Evolutionary conservation across 64 coral and sea anemone genomes (phyloP).

Genomic region (Orbicella faveolata): DNA sequence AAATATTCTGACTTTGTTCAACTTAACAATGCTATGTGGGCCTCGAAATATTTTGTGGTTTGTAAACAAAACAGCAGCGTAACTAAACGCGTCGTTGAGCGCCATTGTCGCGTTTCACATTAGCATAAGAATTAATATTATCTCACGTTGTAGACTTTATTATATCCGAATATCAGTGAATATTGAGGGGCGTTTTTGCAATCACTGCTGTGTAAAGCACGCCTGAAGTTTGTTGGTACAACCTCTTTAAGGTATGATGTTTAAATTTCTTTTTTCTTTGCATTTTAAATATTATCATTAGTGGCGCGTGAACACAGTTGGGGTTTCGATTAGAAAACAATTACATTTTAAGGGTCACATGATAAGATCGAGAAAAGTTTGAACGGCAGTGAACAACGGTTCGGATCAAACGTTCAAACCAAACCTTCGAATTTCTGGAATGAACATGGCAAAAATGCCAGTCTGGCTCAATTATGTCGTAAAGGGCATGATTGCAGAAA

Average conservation of each 20-base stretch:
- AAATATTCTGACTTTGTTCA: background rate
- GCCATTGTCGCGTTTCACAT: background rate
- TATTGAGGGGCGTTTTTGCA: background rate
- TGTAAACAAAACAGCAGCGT: background rate
- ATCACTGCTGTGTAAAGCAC: background rate
- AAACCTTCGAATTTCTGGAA: background rate
- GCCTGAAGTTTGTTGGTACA: background rate
- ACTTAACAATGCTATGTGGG: background rate
- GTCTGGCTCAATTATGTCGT: background rate
- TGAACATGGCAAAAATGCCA: background rate
- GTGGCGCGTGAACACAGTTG: background rate
- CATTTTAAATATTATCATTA: background rate
- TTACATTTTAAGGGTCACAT: background rate
- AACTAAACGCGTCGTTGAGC: background rate
- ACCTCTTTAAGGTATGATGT: background rate
- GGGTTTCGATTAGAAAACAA: background rate
- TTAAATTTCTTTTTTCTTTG: background rate
- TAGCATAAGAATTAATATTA: conserved; percentile 19
- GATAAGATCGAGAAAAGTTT: background rate
- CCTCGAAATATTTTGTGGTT: conserved; percentile 7
- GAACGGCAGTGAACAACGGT: background rate
- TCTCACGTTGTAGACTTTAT: background rate
- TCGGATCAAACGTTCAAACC: background rate
- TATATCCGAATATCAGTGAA: background rate
- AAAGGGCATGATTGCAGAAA: background rate